phyloP scores from a whole-genome alignment of 2,888 invertebrate species.

The Cheilosia impressa region DNA sequence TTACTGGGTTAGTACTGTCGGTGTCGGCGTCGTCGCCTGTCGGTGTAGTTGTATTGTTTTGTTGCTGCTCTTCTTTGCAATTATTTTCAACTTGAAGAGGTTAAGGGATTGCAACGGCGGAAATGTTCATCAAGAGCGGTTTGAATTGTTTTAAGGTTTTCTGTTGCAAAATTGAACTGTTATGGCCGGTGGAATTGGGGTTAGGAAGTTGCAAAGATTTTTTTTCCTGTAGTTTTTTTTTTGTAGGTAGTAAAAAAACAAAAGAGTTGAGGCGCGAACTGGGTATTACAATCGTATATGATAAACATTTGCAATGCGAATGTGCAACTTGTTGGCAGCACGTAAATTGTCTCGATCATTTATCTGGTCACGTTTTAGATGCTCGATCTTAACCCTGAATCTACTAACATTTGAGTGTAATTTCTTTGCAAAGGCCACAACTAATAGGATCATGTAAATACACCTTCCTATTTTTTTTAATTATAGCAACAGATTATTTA shows the following conservation, averaged over 20 bases:
- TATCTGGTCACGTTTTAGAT: slow-evolving; percentile 28
- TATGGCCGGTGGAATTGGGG: slow-evolving; percentile 55
- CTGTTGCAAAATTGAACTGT: slow-evolving; percentile 56
- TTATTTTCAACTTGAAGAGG: slow-evolving; percentile 35
- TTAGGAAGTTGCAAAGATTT: slow-evolving; percentile 38
- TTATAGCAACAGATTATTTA: neutral
- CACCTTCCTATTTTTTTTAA: too few species aligned
- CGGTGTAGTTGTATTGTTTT: neutral
- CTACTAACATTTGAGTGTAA: neutral
- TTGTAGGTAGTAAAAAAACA: neutral
- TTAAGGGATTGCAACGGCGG: slow-evolving; percentile 71
- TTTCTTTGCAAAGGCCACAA: slow-evolving; percentile 4
- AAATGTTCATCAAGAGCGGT: slow-evolving; percentile 60
- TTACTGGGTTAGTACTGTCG: slow-evolving; percentile 71
- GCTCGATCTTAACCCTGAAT: slow-evolving; percentile 6
- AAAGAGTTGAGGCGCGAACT: slow-evolving; percentile 52
- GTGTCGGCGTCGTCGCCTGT: neutral
- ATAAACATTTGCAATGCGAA: neutral
- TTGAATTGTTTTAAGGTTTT: slow-evolving; percentile 24
- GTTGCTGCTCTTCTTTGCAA: slow-evolving; percentile 49
- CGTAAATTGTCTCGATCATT: neutral
- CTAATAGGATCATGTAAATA: neutral
- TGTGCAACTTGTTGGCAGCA: neutral
- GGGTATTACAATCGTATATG: neutral
- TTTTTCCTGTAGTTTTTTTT: neutral